Evolutionary conservation across 2,888 invertebrate species (phyloP), one percentile per base, ranked within the genome.

Genomic region (Cepaea hortensis): DNA sequence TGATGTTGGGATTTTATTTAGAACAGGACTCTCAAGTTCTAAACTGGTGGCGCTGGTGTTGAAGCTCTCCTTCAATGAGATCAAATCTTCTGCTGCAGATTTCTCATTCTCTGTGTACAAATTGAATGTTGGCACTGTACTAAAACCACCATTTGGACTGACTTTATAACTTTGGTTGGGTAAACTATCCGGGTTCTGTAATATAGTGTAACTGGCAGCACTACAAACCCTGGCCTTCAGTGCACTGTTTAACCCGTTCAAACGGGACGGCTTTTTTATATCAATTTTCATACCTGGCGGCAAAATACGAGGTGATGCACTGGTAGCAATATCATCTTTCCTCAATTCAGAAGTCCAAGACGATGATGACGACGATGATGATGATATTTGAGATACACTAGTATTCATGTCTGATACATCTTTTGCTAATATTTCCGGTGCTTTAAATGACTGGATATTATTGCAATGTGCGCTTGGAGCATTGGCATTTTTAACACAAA

Each of bases 271-370:
- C 61, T 81, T 79, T 46, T 87, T 87, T 3, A 87, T 82, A 73
- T 87, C 87, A 61, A 87, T 87, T 50, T 87, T 87, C 48, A 65
- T 87, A 11, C 87, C 87, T n/a, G 80, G 84, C 18, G 87, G 87
- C n/a, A 87, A 62, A 73, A 87, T 87, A n/a, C 87, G 84, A 35
- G 87, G 84, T 18, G 79, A 84, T 3, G 84, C 46, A 15, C n/a
- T 61, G 46, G 84, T 46, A 18, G 80, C 80, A 23, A 50, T 13
- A 20, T 50, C 70, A 61, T 81, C 86, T 50, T 65, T 48, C 68
- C 68, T 86, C 23, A 75, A 48, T 48, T 86, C 81, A 35, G 81
- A 35, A 13, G 68, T 86, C 86, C 86, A 86, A 20, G 81, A 65
- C 18, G 85, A 80, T 6, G 84, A 61, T 5, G 46, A n/a, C 11